A percentile compares a stretch with the other conserved stretches of the same genome.
Conservation (phyloP, 1,140 invertebrate species). For the Drosophila neocordata region DNA sequence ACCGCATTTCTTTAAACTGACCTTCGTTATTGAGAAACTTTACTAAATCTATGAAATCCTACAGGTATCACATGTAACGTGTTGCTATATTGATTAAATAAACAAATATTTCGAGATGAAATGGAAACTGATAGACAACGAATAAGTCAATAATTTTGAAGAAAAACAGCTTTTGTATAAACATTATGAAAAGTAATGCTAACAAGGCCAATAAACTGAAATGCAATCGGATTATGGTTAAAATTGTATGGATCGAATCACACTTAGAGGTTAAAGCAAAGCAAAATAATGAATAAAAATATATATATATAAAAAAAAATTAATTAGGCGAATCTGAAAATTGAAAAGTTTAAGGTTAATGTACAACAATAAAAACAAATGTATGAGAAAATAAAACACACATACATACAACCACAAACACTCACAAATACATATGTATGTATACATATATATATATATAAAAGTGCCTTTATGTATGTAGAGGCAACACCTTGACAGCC, state of each 20-base stretch:
- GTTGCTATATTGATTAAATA: constrained; percentile 23
- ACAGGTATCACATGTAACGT: constrained; percentile 16
- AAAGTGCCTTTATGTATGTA: constrained; percentile 23
- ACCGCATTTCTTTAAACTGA: background rate
- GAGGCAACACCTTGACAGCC: constrained; percentile 65
- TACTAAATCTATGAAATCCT: background rate
- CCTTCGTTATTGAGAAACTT: constrained; percentile 22
- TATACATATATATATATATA: constrained; percentile 21
- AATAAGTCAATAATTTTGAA: constrained; percentile 27
- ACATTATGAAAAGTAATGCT: constrained; percentile 40
- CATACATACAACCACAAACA: constrained; percentile 13
- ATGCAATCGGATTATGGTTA: constrained; percentile 29
- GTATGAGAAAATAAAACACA: constrained; percentile 71
- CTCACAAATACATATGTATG: background rate
- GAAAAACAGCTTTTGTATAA: constrained; percentile 42
- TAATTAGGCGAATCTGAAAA: constrained; percentile 44
- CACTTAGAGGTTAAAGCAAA: constrained; percentile 5
- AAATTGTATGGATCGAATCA: constrained; percentile 9
- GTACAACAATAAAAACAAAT: constrained; percentile 34
- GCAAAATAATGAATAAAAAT: constrained; percentile 8
- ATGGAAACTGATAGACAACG: background rate
- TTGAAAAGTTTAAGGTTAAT: constrained; percentile 62
- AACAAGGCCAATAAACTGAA: constrained; percentile 66
- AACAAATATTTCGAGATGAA: constrained; percentile 10
- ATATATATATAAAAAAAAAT: constrained; percentile 10